These are phyloP conservation scores for Nezara viridula DNA, from an alignment of 2,888 invertebrate species.

Conservation along the genomic window DNA sequence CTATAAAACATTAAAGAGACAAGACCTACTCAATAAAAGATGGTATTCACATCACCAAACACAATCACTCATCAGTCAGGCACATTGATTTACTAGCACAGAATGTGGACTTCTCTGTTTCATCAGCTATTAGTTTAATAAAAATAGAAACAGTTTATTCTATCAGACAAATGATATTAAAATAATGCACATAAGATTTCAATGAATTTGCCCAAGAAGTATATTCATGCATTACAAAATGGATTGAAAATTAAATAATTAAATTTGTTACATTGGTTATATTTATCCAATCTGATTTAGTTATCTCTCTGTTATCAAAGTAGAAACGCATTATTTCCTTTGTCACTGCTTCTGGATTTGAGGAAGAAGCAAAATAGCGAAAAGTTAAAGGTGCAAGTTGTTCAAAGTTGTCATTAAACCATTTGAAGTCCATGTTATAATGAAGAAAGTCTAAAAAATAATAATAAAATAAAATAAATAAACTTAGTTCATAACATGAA, in stretches of 20 bases:
- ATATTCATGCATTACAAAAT: not conserved
- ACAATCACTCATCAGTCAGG: no score
- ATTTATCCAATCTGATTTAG: conserved; percentile 34
- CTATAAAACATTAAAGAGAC: no score
- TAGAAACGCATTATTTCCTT: conserved; percentile 6
- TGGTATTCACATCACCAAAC: no score
- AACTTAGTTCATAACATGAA: not conserved
- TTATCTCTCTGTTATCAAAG: conserved; percentile 17
- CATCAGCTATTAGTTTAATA: no score
- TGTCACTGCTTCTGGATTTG: not conserved
- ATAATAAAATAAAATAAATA: not conserved
- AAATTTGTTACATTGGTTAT: conserved; percentile 17
- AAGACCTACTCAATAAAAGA: no score
- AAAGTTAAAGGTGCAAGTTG: not conserved
- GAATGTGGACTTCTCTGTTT: no score
- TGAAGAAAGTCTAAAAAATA: conserved; percentile 31
- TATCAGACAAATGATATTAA: no score
- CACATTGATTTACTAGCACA: no score
- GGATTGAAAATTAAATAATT: not conserved
- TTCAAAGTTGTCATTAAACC: conserved; percentile 45
- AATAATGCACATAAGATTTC: no score
- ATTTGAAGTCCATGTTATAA: conserved; percentile 18
- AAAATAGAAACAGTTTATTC: no score
- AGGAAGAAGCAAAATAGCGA: conserved; percentile 12
- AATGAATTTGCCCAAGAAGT: no score